Base-by-base conservation (phyloP, 2,797 vertebrate genomes). In the Ctenochaetus hawaiiensis region DNA sequence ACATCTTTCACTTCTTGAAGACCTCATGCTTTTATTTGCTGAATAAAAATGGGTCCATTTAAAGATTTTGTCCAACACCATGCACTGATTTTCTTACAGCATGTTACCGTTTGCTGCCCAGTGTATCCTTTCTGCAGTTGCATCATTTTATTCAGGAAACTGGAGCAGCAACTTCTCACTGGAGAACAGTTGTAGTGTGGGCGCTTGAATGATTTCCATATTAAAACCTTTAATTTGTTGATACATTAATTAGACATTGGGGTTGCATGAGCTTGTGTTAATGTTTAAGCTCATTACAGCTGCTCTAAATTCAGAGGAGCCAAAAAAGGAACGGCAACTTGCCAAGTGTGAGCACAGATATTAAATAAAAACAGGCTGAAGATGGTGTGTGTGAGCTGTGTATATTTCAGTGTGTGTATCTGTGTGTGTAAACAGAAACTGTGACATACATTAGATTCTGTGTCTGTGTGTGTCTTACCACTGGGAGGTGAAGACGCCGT, bases 401-500 rank as follows among this genome's bases (percentile, higher is more conserved):
- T 43, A 30, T 5, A 75, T 58, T 59, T 18, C 45, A 56, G 23
- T 44, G n/a, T 45, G 41, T 61, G 45, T 20, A 70, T 49, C 51
- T 65, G 41, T 77, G 68, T 63, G 57, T 22, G 59, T 58, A 72
- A 78, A 81, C 54, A 75, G 34, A 44, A 77, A 48, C 18, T 66
- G 45, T 20, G 45, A 41, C 47, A 63, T 58, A 18, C 64, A 71
- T 77, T 44, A 16, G 26, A 75, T 22, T 26, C 16, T 53, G 23
- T 23, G 57, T 13, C 16, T 48, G 20, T 39, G 2, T 12, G 62
- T 72, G 41, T 66, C 91, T 85, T 92, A 98, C 97, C 97, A 98
- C 89, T 99, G 97, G 0, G 97, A 97, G 5, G 96, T 97, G 93
- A 98, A 99, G 88, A 98, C 97, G 0, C 97, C 97, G 0, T 97